Base-by-base conservation (phyloP, 2,113 vertebrate species). In the Siniperca chuatsi region DNA sequence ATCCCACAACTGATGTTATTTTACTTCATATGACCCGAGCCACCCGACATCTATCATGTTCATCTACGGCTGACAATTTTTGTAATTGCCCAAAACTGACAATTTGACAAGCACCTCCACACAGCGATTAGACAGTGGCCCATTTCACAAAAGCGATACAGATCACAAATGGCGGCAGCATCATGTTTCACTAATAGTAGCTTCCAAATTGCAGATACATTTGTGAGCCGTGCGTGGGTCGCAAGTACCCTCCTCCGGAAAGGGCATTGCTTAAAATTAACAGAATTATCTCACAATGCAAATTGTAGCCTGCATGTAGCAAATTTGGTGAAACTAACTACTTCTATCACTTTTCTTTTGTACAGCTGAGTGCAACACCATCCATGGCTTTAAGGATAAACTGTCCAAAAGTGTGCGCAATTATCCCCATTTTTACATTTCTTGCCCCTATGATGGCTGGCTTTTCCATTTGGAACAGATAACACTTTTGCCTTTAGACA, bases 1-100 rank as follows among this genome's bases (percentile, higher is more conserved):
- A 68, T 71, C 69, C 55, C 33, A 64, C 60, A 64, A 37, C 62
- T 70, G 82, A 81, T 83, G 48, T 71, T 81, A 85, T 82, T 78
- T 64, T 23, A 40, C 48, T 70, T 86, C 66, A 21, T 57, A 40
- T 66, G 74, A 55, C 62, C 72, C 8, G 21, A 72, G 69, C 33
- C 18, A 40, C 16, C 69, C 1, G 1, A 66, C 67, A 52, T 70
- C 65, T 68, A 74, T 71, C 52, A n/a, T 57, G 60, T 81, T 75
- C 18, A 72, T 84, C 44, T 68, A 11, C 54, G 1, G 13, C 57
- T 25, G 57, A 29, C 25, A 15, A 7, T 33, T 33, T 15, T 25
- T 57, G n/a, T 16, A 15, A 60, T 33, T 60, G 15, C 33, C 25
- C 58, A 60, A 60, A 60, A 7, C 2, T 15, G 55, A 25, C 10